Percentiles rank a stretch among this genome's conserved stretches.
Conservation (phyloP, 2,113 vertebrate species). For the Bolborhynchus lineola region DNA sequence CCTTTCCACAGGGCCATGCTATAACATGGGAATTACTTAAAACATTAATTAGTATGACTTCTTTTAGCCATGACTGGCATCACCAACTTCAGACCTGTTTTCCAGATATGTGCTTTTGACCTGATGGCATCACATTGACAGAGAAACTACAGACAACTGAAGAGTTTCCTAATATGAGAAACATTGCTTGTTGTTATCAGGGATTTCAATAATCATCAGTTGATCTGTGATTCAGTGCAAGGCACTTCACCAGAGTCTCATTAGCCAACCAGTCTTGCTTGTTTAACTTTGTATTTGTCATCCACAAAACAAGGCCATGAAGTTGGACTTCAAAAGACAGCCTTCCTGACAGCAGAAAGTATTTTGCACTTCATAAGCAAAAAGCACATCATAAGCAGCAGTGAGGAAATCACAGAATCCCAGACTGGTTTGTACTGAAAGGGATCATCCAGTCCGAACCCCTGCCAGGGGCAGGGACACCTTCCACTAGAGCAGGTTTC, state of each 20-base stretch:
- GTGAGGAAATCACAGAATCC: not conserved
- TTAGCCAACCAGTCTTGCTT: not conserved
- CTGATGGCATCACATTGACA: not conserved
- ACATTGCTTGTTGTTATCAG: not conserved
- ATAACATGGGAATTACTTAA: not conserved
- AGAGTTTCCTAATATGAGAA: not conserved
- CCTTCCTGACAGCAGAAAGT: not conserved
- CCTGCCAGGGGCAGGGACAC: not conserved
- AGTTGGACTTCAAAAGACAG: not conserved
- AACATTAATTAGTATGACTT: not conserved
- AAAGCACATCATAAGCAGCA: not conserved
- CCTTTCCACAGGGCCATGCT: not conserved
- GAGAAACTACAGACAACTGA: not conserved
- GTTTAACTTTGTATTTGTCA: not conserved
- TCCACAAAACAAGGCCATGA: not conserved
- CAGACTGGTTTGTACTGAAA: not conserved
- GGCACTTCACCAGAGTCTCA: not conserved
- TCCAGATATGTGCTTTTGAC: not conserved
- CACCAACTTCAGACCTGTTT: not conserved
- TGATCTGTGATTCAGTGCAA: not conserved
- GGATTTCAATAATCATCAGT: not conserved
- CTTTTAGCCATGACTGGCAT: not conserved
- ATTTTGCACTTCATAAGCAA: not conserved
- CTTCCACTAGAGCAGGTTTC: not conserved
- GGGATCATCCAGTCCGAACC: not conserved